phyloP scores from a whole-genome alignment of 37 sponge, comb jelly and placozoan genomes.

The Mnemiopsis leidyi region DNA sequence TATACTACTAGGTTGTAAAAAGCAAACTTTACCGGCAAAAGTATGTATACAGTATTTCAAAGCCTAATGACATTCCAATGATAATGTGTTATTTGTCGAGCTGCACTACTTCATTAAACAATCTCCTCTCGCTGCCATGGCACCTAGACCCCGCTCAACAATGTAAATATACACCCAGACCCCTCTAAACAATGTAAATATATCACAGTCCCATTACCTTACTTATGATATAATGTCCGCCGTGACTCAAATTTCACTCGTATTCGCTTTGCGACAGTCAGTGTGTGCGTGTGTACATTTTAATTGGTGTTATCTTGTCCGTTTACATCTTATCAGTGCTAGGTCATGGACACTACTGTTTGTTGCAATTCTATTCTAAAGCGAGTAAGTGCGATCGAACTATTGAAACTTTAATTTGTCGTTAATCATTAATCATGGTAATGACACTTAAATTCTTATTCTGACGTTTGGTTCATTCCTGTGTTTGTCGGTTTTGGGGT shows the following conservation, averaged over 20 bases:
- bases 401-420: no score
- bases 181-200: neutral
- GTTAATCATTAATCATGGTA: no score
- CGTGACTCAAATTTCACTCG: neutral
- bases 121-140: neutral
- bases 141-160: neutral
- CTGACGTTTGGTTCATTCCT: no score
- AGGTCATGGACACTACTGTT: neutral
- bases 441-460: no score
- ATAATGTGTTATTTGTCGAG: neutral
- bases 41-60: no score
- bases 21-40: no score
- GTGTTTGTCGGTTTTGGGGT: no score
- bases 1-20: no score
- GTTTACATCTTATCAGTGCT: neutral
- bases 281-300: neutral
- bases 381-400: neutral
- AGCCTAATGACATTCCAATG: neutral
- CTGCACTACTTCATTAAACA: neutral
- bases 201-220: neutral
- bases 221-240: neutral
- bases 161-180: neutral
- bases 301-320: neutral
- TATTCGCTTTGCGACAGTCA: neutral
- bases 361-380: neutral